Evolutionary conservation across 2,797 vertebrate species (phyloP).

Genomic region (Periparus ater): DNA sequence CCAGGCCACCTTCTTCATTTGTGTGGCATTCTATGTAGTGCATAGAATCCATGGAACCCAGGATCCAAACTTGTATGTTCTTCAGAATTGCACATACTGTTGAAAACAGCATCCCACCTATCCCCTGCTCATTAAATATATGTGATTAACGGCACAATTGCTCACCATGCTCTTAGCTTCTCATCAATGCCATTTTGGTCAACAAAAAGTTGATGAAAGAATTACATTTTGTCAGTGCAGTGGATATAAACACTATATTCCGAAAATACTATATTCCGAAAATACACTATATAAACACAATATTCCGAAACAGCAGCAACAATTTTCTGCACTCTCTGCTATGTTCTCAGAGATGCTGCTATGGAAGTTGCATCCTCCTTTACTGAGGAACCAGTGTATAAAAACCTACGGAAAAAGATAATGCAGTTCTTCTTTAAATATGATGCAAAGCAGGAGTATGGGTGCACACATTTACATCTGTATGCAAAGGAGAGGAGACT

Average conservation of each 20-base stretch:
- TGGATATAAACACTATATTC: not conserved
- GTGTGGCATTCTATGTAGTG: not conserved
- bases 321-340: not conserved
- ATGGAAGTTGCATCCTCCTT: not conserved
- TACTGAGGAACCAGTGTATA: not conserved
- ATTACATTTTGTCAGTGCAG: not conserved
- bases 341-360: not conserved
- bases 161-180: not conserved
- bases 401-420: not conserved
- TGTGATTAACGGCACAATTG: not conserved
- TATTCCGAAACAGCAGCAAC: not conserved
- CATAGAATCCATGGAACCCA: not conserved
- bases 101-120: not conserved
- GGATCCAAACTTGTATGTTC: not conserved
- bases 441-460: not conserved
- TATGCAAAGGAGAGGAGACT: not conserved
- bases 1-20: not conserved
- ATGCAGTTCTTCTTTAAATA: not conserved
- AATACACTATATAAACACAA: no score
- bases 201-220: not conserved
- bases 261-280: no score
- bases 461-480: not conserved
- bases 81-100: not conserved
- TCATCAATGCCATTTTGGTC: not conserved
- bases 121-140: not conserved